A percentile compares a stretch with the other conserved stretches of the same genome.
phyloP scores from a whole-genome alignment of 2,888 invertebrate species.

The Nomada flava region DNA sequence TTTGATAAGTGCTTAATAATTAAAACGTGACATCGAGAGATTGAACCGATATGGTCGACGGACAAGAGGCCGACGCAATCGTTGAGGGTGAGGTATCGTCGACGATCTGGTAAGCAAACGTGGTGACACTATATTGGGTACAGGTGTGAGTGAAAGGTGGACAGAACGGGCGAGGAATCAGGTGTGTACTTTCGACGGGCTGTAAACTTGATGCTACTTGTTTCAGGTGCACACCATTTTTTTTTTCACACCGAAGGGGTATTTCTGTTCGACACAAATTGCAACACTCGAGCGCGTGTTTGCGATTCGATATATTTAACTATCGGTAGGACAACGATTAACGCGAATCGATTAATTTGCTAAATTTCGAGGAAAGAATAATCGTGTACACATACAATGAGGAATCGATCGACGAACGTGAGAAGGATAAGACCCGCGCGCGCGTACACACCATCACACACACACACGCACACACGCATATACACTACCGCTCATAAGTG shows the following conservation, averaged over 20 bases:
- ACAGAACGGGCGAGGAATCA: slow-evolving; percentile 21
- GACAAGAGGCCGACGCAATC: neutral
- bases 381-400: neutral
- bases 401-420: neutral
- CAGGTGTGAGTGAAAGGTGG: slow-evolving; percentile 1
- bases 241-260: neutral
- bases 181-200: slow-evolving; percentile 25
- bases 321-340: neutral
- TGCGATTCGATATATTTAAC: neutral
- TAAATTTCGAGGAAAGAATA: slow-evolving; percentile 6
- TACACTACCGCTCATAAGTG: no score
- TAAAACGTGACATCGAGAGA: slow-evolving; percentile 29
- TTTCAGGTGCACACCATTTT: neutral
- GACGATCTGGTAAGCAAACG: slow-evolving; percentile 14
- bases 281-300: neutral
- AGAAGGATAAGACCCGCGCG: neutral
- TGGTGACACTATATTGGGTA: neutral
- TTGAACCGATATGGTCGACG: slow-evolving; percentile 4
- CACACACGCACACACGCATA: neutral
- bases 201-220: slow-evolving; percentile 14
- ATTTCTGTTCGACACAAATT: slow-evolving; percentile 7
- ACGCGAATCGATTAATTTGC: neutral
- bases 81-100: slow-evolving; percentile 23
- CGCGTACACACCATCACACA: neutral
- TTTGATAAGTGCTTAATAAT: slow-evolving; percentile 5